These are phyloP conservation scores for Hemiscyllium ocellatum DNA, from an alignment of 2,113 vertebrate species.

Conservation along the genomic window DNA sequence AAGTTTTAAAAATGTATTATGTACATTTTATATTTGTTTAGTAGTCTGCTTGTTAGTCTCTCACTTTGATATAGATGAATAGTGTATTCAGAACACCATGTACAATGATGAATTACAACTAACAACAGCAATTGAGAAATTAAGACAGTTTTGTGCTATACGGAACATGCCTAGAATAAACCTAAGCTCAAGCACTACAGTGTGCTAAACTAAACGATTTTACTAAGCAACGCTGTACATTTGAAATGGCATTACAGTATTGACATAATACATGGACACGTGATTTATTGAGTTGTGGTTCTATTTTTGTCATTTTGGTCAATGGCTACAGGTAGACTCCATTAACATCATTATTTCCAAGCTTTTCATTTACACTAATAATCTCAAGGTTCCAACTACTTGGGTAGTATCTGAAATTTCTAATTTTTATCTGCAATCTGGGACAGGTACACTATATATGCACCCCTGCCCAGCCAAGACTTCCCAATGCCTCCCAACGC, in stretches of 20 bases:
- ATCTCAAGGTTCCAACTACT: not conserved
- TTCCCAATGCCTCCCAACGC: not conserved
- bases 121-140: not conserved
- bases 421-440: not conserved
- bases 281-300: not conserved
- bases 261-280: not conserved
- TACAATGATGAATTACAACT: not conserved
- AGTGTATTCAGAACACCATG: not conserved
- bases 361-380: not conserved
- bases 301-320: not conserved
- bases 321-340: not conserved
- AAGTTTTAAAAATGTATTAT: not conserved
- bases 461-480: no score
- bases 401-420: not conserved
- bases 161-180: not conserved
- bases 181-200: not conserved
- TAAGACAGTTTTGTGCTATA: not conserved
- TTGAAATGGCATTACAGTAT: not conserved
- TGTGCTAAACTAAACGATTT: not conserved
- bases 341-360: not conserved
- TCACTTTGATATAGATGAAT: not conserved
- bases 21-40: not conserved
- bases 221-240: not conserved
- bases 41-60: not conserved
- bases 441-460: no score